A percentile compares a stretch with the other conserved stretches of the same genome.
Evolutionary conservation across 1,140 invertebrate genomes (phyloP).

Genomic region (Drosophila santomea): DNA sequence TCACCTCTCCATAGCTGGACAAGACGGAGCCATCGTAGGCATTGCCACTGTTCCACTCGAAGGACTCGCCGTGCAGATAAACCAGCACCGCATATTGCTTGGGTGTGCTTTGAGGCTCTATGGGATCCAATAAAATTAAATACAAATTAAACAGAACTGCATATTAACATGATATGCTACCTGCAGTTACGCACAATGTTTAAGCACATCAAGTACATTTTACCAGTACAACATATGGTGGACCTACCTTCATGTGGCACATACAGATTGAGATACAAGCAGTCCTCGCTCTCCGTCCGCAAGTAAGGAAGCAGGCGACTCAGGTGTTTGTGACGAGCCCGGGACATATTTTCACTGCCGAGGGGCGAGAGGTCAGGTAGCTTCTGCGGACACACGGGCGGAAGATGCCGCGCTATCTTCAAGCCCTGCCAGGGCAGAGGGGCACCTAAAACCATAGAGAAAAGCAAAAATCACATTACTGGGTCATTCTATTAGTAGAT

Average conservation of each 20-base stretch:
- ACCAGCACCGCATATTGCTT: conserved; percentile 91
- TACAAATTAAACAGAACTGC: too few relatives aligned
- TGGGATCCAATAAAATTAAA: too few relatives aligned
- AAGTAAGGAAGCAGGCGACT: conserved; percentile 90
- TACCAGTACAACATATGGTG: not conserved
- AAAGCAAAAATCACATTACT: too few relatives aligned
- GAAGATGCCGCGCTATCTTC: conserved; percentile 89
- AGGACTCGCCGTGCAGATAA: conserved; percentile 96
- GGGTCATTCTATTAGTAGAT: too few relatives aligned
- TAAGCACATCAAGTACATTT: not conserved
- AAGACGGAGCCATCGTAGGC: conserved; percentile 95
- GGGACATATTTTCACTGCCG: conserved; percentile 84
- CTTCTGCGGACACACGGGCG: conserved; percentile 94
- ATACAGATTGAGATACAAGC: conserved; percentile 96
- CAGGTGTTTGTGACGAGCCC: conserved; percentile 89
- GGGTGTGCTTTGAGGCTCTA: conserved; percentile 22
- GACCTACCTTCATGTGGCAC: conserved; percentile 90
- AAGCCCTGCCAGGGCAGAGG: conserved; percentile 90
- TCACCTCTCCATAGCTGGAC: conserved; percentile 94
- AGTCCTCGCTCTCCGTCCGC: conserved; percentile 94
- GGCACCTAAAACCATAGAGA: conserved; percentile 84
- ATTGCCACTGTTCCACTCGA: conserved; percentile 96
- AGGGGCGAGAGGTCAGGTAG: conserved; percentile 86
- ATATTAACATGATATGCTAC: too few relatives aligned
- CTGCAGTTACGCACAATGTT: not conserved